phyloP scores from a whole-genome alignment of 2,888 invertebrate species.

The Lasius fuliginosus region DNA sequence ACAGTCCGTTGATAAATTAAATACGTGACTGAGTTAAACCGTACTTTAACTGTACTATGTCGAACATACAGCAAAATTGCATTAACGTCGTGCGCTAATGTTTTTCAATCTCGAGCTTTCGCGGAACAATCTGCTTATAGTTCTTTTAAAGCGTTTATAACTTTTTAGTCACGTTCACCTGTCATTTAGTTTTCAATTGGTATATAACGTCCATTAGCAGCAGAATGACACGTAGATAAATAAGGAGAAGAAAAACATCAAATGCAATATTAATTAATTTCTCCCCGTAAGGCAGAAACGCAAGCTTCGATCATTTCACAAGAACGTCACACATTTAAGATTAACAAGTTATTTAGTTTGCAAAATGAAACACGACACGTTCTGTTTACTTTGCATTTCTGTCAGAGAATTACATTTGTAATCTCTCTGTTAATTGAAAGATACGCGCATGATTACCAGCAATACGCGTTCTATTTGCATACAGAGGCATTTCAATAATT shows the following conservation, averaged over 20 bases:
- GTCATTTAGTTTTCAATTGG: not conserved
- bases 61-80: slow-evolving; percentile 31
- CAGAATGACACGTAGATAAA: slow-evolving; percentile 11
- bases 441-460: slow-evolving; percentile 33
- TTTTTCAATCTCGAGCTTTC: slow-evolving; percentile 40
- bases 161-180: slow-evolving; percentile 31
- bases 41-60: slow-evolving; percentile 31
- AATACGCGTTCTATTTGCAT: slow-evolving; percentile 21
- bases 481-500: slow-evolving; percentile 34
- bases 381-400: slow-evolving; percentile 42
- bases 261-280: not conserved
- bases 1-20: slow-evolving; percentile 23
- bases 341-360: slow-evolving; percentile 48
- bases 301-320: not conserved
- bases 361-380: slow-evolving; percentile 32
- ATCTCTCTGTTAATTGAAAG: slow-evolving; percentile 49
- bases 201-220: slow-evolving; percentile 17
- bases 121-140: slow-evolving; percentile 30
- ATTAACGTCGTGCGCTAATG: slow-evolving; percentile 43
- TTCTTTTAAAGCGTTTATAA: slow-evolving; percentile 34
- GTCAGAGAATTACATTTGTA: slow-evolving; percentile 49
- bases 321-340: slow-evolving; percentile 23
- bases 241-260: not conserved
- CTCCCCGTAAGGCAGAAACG: not conserved
- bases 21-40: slow-evolving; percentile 16